Percentiles rank a stretch among this genome's conserved stretches.
Conservation (phyloP, 2,113 vertebrate species). For the Cynocephalus volans region DNA sequence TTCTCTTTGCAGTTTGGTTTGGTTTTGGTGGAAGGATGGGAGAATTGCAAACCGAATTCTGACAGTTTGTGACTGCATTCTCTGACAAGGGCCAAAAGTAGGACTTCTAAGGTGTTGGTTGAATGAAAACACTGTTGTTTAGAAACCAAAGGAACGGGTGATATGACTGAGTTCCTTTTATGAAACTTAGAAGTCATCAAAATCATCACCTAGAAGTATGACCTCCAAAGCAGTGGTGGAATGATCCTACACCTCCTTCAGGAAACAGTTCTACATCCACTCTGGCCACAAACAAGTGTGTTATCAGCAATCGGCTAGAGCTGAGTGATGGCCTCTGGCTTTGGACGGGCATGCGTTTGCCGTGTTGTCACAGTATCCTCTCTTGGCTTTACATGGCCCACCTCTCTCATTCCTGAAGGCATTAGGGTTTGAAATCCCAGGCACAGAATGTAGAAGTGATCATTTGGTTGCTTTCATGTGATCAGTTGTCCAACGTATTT, state of each 20-base stretch:
- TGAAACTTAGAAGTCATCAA: neutral
- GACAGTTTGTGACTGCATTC: neutral
- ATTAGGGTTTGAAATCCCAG: neutral
- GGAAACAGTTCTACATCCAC: neutral
- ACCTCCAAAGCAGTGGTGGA: neutral
- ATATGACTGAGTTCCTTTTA: neutral
- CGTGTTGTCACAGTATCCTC: neutral
- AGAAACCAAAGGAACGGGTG: neutral
- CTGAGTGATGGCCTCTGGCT: neutral
- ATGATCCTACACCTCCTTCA: neutral
- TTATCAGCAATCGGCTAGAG: neutral
- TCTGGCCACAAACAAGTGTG: neutral
- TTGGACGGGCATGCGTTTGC: too few relatives aligned
- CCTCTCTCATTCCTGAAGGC: neutral
- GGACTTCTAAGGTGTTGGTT: neutral
- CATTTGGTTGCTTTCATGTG: neutral
- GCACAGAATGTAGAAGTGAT: neutral
- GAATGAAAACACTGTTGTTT: neutral
- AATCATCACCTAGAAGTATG: neutral
- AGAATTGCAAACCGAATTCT: neutral
- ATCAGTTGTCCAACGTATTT: neutral
- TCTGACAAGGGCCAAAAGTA: neutral
- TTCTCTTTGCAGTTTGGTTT: neutral
- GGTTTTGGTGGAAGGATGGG: neutral
- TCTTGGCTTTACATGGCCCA: neutral